Base-by-base conservation (phyloP, 92 coral and sea anemone genomes). In the Epizoanthus scotinus region DNA sequence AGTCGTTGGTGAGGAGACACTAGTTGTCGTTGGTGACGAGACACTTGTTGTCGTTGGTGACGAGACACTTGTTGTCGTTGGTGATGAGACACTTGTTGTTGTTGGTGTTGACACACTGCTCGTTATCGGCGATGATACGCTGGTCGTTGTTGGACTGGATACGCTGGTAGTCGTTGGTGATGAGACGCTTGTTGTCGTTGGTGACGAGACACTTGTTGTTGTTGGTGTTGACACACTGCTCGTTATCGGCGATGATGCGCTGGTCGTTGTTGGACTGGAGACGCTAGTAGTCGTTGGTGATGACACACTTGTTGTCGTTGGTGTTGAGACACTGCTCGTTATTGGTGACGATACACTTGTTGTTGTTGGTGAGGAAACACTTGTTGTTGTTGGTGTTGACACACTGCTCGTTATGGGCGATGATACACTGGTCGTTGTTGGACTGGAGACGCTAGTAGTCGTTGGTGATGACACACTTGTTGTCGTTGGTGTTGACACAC, bases 181-280 rank as follows among this genome's bases (percentile, higher is more conserved):
- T 13, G 79, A 47, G 2, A 18, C 42, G 22, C 58, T 71, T 20
- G 62, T 70, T 42, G 81, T 27, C 1, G 71, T 56, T 8, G 25
- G 15, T 47, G 73, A 19, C n/a, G 67, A 73, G 0, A 24, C 57
- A 47, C 57, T 29, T 72, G 65, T 62, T 61, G 0, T 24, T 66
- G 82, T 21, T 78, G 91, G 73, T 0, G 85, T 38, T n/a, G 62
- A 81, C 2, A 81, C 38, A 73, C 82, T 81, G 42, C 42, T 36
- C 42, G 42, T 36, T 36, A 36, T 38, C 29, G 55, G 55, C 17
- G 2, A 49, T 38, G 44, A 38, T 73, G 18, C 71, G 62, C 26
- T 62, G 29, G 67, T 72, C 49, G 82, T 44, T 28, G 85, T 47
- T 6, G 68, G 19, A 59, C 28, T 38, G 58, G 71, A 34, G 36